Evolutionary conservation across 2,888 invertebrate species (phyloP).

Genomic region (Hirtodrosophila confusa): DNA sequence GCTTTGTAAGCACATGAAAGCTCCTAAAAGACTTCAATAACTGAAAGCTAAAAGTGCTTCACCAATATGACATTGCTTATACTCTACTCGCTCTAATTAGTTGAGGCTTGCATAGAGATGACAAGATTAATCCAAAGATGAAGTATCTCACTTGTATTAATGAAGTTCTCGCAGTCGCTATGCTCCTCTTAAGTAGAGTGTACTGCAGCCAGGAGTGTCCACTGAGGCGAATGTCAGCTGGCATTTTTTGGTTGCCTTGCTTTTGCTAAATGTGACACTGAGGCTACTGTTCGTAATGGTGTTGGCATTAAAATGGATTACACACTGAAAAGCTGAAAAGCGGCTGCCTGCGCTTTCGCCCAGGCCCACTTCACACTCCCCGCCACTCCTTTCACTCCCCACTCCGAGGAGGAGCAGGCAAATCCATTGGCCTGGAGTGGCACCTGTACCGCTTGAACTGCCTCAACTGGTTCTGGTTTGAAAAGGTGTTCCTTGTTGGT

Average conservation of each 20-base stretch:
- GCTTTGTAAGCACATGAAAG: too few species aligned
- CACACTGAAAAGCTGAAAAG: conserved; percentile 64
- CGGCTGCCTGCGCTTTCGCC: conserved; percentile 73
- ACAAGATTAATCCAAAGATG: too few species aligned
- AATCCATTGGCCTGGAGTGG: conserved; percentile 25
- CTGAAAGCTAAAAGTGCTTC: too few species aligned
- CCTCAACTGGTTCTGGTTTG: conserved; percentile 61
- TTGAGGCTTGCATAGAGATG: too few species aligned
- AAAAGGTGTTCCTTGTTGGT: conserved; percentile 72
- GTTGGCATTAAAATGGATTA: conserved; percentile 80
- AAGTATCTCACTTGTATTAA: background rate
- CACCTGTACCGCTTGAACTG: conserved; percentile 55
- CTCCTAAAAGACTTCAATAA: too few species aligned
- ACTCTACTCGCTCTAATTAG: too few species aligned
- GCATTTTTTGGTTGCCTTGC: conserved; percentile 40
- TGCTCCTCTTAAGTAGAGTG: conserved; percentile 5
- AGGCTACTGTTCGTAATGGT: conserved; percentile 80
- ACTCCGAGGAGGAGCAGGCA: too few species aligned
- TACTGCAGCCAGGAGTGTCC: conserved; percentile 35
- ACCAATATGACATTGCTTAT: too few species aligned
- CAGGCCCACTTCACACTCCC: conserved; percentile 32
- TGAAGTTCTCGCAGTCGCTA: background rate
- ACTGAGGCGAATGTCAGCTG: conserved; percentile 57
- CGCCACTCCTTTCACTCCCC: conserved; percentile 4
- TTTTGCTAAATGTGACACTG: conserved; percentile 79